Evolutionary conservation across 2,113 vertebrate genomes (phyloP), one percentile per base, ranked within the genome.

Genomic region (Calidris pugnax): DNA sequence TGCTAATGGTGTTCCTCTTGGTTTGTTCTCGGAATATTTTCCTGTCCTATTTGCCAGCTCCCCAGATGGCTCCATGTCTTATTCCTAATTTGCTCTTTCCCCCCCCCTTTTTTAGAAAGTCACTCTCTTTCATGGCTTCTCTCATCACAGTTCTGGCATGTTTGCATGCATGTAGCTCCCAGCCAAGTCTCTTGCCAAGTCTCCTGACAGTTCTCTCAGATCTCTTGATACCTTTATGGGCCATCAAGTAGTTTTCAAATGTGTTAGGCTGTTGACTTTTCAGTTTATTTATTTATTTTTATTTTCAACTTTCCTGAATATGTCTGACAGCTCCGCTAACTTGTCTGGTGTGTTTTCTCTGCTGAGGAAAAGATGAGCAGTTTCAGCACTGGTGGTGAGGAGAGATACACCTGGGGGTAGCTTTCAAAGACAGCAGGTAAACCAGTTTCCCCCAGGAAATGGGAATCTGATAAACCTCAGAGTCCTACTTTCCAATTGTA

Each of bases 1-100:
- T 84, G 41, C n/a, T 93, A 71, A 92, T 92, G 71, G 63, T 79
- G 74, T 83, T 95, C 18, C 59, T 97, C 92, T 87, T 91, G 30
- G 60, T 68, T 93, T 93, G 47, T 74, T 94, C 96, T 92, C 80
- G 35, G 92, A 94, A 84, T 86, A 27, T 80, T 92, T 94, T 90
- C 43, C 68, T 59, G 28, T 92, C 50, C 68, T 86, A 71, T 93
- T 92, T 96, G 57, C 92, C 57, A 93, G 59, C 55, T 96, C 62
- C 93, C 82, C 69, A 91, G 91, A 94, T 93, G 91, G 89, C 71
- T 84, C 64, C 67, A 60, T 89, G 55, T 74, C 64, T 96, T 90
- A 39, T 60, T 87, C 43, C 88, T 89, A 94, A 92, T 94, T 93
- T 92, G 63, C 28, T 84, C 59, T n/a, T n/a, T n/a, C 10, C 11